Base-by-base conservation (phyloP, 2,797 vertebrate genomes). In the Rachycentron canadum region DNA sequence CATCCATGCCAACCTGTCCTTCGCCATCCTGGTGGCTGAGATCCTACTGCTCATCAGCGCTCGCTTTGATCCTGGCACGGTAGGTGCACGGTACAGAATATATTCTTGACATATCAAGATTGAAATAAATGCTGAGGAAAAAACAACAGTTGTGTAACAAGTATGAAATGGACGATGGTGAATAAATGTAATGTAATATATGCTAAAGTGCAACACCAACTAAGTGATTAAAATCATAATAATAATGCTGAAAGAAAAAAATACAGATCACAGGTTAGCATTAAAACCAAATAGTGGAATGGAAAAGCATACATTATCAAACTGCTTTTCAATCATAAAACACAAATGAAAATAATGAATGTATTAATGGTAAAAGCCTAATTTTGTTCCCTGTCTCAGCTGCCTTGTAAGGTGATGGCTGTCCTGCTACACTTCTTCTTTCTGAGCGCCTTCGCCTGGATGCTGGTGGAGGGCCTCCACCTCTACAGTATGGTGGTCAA, bases 401-500 rank as follows among this genome's bases (percentile, higher is more conserved):
- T 96, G 25, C 95, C 96, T 1, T 99, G 98, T 93, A 97, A 95
- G 84, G 93, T 96, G 49, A 94, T 98, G 95, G 97, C 98, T 0
- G 76, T 97, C 76, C 95, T 99, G 21, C 96, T 99, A 21, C 97
- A 98, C 87, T 98, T 96, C 95, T 98, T 98, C 95, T 99, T 99
- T 88, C 91, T 99, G 91, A 97, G 97, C 41, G 96, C 96, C 0
- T 99, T 99, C 40, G 96, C 97, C 0, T 99, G 98, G 98, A 99
- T 99, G 98, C 92, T 99, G 92, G 97, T 97, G 86, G 98, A 99
- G 89, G 98, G 98, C 28, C 95, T 99, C 75, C 98, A 99, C 85
- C 97, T 99, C 38, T 99, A 99, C 95, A 98, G 97, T 63, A 97
- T 99, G 98, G 98, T 99, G 84, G 93, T 99, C 89, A 98, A 97